Percentiles rank a stretch among this genome's conserved stretches.
These are phyloP conservation scores for Peromyscus polionotus DNA, from an alignment of 2,113 vertebrate genomes.

Conservation along the genomic window DNA sequence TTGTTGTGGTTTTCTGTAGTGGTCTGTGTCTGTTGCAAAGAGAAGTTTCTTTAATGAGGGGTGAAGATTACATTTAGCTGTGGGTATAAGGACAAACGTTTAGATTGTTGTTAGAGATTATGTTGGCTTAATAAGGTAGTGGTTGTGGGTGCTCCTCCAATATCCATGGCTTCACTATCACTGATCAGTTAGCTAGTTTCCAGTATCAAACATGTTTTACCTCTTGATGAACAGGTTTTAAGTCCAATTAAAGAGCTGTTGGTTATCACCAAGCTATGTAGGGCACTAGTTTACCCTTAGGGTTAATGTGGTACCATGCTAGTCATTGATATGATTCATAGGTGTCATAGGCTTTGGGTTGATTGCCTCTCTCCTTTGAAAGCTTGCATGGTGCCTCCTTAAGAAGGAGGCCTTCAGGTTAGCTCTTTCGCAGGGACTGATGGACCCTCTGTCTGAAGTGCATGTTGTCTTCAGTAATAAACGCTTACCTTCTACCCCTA, in stretches of 20 bases:
- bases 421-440: not conserved
- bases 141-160: not conserved
- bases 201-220: not conserved
- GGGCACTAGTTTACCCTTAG: not conserved
- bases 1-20: not conserved
- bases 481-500: not conserved
- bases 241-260: not conserved
- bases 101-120: not conserved
- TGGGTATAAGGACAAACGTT: not conserved
- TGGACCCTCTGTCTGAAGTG: not conserved
- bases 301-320: not conserved
- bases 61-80: not conserved
- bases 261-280: not conserved
- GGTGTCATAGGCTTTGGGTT: not conserved
- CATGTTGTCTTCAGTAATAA: not conserved
- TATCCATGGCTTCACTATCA: not conserved
- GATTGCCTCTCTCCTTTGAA: not conserved
- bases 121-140: not conserved
- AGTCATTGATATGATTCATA: not conserved
- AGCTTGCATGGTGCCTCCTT: not conserved
- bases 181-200: not conserved
- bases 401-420: not conserved
- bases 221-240: not conserved
- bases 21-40: not conserved
- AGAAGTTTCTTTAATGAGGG: not conserved